These are phyloP conservation scores for Drosophila lacteicornis DNA, from an alignment of 1,140 invertebrate genomes.

Conservation along the genomic window DNA sequence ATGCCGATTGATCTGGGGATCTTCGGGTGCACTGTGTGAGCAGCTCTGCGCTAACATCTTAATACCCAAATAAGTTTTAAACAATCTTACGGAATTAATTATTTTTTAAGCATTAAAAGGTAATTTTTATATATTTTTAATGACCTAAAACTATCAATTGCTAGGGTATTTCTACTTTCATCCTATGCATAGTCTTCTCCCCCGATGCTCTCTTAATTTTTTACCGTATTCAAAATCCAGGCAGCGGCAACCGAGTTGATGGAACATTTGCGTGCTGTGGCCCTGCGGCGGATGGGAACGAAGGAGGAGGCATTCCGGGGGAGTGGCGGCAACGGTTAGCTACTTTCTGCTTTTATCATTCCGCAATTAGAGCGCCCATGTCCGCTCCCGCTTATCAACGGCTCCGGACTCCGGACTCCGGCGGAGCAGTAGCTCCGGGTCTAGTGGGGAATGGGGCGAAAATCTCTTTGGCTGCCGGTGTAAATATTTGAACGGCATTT, in stretches of 20 bases:
- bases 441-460: conserved; percentile 29
- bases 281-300: conserved; percentile 18
- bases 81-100: neutral
- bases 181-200: neutral
- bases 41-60: no score
- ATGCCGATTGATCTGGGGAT: no score
- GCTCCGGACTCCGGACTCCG: conserved; percentile 17
- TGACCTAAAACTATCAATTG: no score
- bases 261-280: conserved; percentile 54
- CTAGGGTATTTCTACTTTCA: neutral
- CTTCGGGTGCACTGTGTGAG: no score
- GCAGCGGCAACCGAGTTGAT: conserved; percentile 37
- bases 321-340: conserved; percentile 36
- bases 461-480: conserved; percentile 57
- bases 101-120: neutral
- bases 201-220: conserved; percentile 12
- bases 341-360: conserved; percentile 72
- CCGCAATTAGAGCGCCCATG: conserved; percentile 77
- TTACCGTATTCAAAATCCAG: conserved; percentile 52
- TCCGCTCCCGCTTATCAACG: conserved; percentile 69
- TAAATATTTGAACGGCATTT: conserved; percentile 79
- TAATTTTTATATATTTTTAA: neutral
- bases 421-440: conserved; percentile 42
- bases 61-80: neutral
- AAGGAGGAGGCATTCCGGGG: neutral